phyloP scores from a whole-genome alignment of 53 echinoderm and acorn worm genomes.

The Glandiceps talaboti region DNA sequence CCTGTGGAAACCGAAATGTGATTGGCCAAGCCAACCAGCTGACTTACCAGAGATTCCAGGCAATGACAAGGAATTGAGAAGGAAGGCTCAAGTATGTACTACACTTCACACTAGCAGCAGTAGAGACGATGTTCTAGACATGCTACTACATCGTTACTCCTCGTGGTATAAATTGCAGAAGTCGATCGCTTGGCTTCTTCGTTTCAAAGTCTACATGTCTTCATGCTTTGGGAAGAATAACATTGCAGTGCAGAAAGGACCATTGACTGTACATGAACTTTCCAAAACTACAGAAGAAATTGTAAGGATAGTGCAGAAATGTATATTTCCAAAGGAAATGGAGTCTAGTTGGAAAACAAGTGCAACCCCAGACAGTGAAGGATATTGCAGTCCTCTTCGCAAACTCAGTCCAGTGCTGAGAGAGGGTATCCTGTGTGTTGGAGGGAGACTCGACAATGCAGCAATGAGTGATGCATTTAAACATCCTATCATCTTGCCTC shows the following conservation, averaged over 20 bases:
- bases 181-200: too few species aligned
- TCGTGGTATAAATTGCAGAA: too few species aligned
- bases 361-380: too few species aligned
- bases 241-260: too few species aligned
- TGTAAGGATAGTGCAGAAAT: constrained; percentile 20
- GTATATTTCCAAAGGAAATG: constrained; percentile 13
- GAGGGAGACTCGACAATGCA: constrained; percentile 19
- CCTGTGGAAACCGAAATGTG: constrained; percentile 9
- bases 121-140: background rate
- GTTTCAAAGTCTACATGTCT: too few species aligned
- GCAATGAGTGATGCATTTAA: constrained; percentile 4
- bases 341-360: too few species aligned
- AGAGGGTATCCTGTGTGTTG: constrained; percentile 19
- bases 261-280: constrained; percentile 18
- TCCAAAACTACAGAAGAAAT: constrained; percentile 19
- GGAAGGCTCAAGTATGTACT: too few species aligned
- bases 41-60: constrained; percentile 2
- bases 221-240: too few species aligned
- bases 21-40: constrained; percentile 20
- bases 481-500: constrained; percentile 29
- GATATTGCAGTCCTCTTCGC: background rate
- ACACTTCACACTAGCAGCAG: too few species aligned
- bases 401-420: background rate
- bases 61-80: too few species aligned
- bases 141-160: background rate